Conservation (phyloP, 2,797 vertebrate genomes). For the Gephyroberyx darwinii region DNA sequence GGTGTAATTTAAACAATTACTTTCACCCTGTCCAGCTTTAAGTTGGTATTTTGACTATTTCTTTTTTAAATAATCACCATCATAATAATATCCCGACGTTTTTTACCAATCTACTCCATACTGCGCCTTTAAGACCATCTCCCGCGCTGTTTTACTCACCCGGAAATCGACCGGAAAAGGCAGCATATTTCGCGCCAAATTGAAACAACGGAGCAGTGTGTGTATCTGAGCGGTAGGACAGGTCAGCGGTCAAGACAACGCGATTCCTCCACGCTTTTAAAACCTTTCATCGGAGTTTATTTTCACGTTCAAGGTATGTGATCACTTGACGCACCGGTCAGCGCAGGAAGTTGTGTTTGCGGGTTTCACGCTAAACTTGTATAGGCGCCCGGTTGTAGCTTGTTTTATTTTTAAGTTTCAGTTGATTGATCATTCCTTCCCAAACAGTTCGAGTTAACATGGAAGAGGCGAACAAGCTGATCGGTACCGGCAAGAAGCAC, state of each 20-base stretch:
- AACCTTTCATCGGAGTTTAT: not conserved
- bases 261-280: fast-evolving
- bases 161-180: constrained; percentile 53
- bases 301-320: constrained; percentile 19
- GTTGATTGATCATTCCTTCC: not conserved
- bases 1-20: too few relatives aligned
- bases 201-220: constrained; percentile 40
- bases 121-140: constrained; percentile 71
- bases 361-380: fast-evolving
- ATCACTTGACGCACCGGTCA: not conserved
- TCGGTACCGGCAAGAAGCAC: constrained; percentile 93
- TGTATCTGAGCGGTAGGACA: not conserved
- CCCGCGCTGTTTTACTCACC: constrained; percentile 56
- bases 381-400: not conserved
- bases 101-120: not conserved
- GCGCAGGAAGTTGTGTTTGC: too few relatives aligned
- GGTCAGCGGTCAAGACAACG: not conserved
- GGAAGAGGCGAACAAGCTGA: constrained; percentile 91
- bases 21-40: too few relatives aligned
- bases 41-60: too few relatives aligned
- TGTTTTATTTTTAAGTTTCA: not conserved
- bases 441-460: constrained; percentile 57
- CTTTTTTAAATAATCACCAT: too few relatives aligned
- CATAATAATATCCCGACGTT: too few relatives aligned
- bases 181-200: constrained; percentile 72